Percentiles rank a stretch among this genome's conserved stretches.
Conservation (phyloP, 2,113 vertebrate species). For the Tringa solitaria region DNA sequence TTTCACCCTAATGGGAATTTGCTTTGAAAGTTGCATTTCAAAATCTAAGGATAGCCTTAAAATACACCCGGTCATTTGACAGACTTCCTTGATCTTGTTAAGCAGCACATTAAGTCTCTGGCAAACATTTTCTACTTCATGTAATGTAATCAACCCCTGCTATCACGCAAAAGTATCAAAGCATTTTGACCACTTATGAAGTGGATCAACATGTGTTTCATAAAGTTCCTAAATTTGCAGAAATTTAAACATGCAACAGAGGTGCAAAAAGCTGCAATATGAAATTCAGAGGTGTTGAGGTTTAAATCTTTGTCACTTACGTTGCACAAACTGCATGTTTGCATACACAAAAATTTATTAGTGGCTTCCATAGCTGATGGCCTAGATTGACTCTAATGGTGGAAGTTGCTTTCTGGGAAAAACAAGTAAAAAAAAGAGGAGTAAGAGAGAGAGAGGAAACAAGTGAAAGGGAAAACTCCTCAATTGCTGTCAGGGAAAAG, state of each 20-base stretch:
- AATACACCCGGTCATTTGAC: not conserved
- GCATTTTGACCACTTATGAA: not conserved
- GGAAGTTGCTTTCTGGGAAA: not conserved
- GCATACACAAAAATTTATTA: not conserved
- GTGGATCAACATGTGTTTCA: not conserved
- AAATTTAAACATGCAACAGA: not conserved
- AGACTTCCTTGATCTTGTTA: not conserved
- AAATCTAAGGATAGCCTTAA: not conserved
- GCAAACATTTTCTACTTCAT: not conserved
- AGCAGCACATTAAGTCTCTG: not conserved
- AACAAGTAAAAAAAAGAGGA: not conserved
- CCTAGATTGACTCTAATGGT: not conserved
- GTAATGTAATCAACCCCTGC: not conserved
- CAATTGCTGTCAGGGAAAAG: not conserved
- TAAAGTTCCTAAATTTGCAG: not conserved
- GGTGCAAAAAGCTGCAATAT: not conserved
- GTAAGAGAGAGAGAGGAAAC: not conserved
- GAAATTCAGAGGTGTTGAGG: not conserved
- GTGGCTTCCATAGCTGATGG: not conserved
- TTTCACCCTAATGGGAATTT: not conserved
- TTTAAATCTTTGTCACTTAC: not conserved
- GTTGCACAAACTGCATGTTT: not conserved
- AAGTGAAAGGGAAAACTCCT: not conserved
- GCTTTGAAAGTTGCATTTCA: not conserved
- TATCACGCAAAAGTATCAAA: not conserved